Percentiles rank a stretch among this genome's conserved stretches.
phyloP scores from a whole-genome alignment of 2,888 invertebrate species.

The Oxyscelio sp. region DNA sequence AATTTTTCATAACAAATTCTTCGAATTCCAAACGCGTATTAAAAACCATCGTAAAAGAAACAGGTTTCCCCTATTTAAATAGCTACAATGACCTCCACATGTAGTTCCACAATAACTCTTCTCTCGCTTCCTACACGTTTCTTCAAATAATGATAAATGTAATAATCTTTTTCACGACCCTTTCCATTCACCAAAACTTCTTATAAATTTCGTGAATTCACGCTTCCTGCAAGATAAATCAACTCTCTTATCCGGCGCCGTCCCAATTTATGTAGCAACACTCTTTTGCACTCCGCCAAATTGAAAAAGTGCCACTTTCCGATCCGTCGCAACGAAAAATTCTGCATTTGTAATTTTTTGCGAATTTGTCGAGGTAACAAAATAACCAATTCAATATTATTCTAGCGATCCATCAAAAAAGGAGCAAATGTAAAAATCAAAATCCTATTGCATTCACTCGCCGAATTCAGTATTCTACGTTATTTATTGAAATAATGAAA shows the following conservation, averaged over 20 bases:
- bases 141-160: conserved; percentile 66
- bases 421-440: too few species aligned
- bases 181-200: conserved; percentile 36
- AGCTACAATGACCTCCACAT: conserved; percentile 25
- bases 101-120: conserved; percentile 44
- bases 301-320: conserved; percentile 41
- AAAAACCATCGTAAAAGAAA: conserved; percentile 31
- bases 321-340: conserved; percentile 3
- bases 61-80: conserved; percentile 43
- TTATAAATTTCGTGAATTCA: conserved; percentile 56
- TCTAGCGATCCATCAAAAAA: too few species aligned
- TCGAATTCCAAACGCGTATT: conserved; percentile 31
- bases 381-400: too few species aligned
- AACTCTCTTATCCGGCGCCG: conserved; percentile 46
- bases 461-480: too few species aligned
- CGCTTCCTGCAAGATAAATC: conserved; percentile 53
- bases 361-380: too few species aligned
- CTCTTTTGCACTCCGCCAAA: conserved; percentile 51
- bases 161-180: conserved; percentile 59
- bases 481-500: too few species aligned
- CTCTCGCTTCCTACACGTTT: conserved; percentile 32
- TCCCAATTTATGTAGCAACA: conserved; percentile 50
- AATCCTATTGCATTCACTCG: too few species aligned
- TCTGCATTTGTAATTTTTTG: too few species aligned
- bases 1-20: conserved; percentile 10